Percentiles rank a stretch among this genome's conserved stretches.
Conservation (phyloP, 2,113 vertebrate species). For the Calyptommatus sinebrachiatus region DNA sequence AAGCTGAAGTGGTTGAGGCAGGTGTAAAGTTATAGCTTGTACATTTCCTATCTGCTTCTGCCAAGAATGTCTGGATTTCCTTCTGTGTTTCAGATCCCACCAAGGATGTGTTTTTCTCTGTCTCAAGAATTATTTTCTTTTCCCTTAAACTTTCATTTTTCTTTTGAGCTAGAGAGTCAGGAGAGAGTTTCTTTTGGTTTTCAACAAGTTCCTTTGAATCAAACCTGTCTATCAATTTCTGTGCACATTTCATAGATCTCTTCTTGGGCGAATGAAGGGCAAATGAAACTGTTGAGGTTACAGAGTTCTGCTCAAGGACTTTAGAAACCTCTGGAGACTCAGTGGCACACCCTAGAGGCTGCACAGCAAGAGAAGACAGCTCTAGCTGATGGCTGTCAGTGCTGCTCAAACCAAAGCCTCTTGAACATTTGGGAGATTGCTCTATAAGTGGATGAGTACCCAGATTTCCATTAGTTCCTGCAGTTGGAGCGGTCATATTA, state of each 20-base stretch:
- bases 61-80: constrained; percentile 77
- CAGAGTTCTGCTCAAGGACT: constrained; percentile 4
- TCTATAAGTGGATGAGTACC: constrained; percentile 19
- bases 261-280: not conserved
- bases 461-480: constrained; percentile 34
- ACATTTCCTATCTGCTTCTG: constrained; percentile 65
- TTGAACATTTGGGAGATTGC: constrained; percentile 32
- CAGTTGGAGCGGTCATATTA: constrained; percentile 56
- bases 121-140: constrained; percentile 8
- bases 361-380: not conserved
- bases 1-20: constrained; percentile 39
- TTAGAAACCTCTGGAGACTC: not conserved
- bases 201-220: constrained; percentile 3
- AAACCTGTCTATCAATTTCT: constrained; percentile 25
- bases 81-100: constrained; percentile 66
- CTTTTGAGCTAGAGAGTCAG: not conserved
- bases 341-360: not conserved
- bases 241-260: not conserved
- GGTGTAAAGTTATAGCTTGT: constrained; percentile 42
- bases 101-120: constrained; percentile 41
- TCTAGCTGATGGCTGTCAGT: not conserved
- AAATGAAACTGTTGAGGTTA: not conserved
- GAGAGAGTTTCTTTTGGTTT: constrained; percentile 19
- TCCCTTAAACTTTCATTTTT: accelerated
- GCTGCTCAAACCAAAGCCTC: constrained; percentile 24